Base-by-base conservation (phyloP, 2,113 vertebrate species). In the Rhizomys pruinosus region DNA sequence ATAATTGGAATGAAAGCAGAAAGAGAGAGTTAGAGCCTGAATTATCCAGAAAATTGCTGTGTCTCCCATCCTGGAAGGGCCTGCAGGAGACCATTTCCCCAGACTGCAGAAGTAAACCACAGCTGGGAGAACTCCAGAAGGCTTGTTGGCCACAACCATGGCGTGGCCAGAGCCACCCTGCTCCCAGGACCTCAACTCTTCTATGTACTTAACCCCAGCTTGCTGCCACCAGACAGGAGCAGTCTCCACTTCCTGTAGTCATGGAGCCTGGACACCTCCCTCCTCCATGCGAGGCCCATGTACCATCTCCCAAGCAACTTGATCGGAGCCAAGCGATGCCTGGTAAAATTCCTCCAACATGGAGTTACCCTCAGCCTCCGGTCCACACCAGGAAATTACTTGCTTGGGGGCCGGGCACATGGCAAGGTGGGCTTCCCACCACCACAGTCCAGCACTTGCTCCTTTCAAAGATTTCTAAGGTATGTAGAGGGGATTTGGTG, bases 91-190 rank as follows among this genome's bases (percentile, higher is more conserved):
- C 79, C 71, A 63, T 84, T 76, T 87, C 91, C 63, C 84, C n/a
- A 72, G 68, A 68, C 77, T 22, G 15, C 52, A 78, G 63, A 66
- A 27, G 0, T 2, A 92, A 94, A 72, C 77, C 84, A 52, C 47
- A 78, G 22, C 77, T 85, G 91, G 84, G 77, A 69, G 2, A 1
- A 71, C 81, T 92, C 91, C 80, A 94, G 87, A 57, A 95, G 84
- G n/a, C 61, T 77, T 63, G 0, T 66, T 74, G n/a, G 61, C 80
- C 12, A 76, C 84, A 68, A 90, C 90, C 85, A 15, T 22, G 3
- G 16, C 20, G 61, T 69, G 77, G 69, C 69, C 55, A 25, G 87
- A 87, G 61, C 80, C 27, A 1, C 5, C 0, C 81, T 84, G 81
- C 85, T 81, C 39, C 13, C 6, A 16, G 29, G 66, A 37, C 71